Conservation (phyloP, 1,140 invertebrate species). For the Lucilia cuprina region DNA sequence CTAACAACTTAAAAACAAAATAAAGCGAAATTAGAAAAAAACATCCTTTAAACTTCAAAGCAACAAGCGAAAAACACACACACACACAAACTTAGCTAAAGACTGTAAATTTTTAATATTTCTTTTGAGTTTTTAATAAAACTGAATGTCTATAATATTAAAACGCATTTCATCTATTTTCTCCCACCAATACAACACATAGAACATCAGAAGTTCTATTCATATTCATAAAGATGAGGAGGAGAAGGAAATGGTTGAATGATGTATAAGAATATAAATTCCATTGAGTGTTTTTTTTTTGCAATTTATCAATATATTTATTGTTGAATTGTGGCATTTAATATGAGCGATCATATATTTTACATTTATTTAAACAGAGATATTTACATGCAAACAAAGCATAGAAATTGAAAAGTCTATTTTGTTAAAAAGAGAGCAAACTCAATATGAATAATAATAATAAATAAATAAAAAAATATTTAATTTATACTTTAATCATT, state of each 20-base stretch:
- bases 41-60: too few relatives aligned
- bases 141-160: too few relatives aligned
- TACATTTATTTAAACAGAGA: too few relatives aligned
- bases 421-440: background rate
- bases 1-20: too few relatives aligned
- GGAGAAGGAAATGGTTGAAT: too few relatives aligned
- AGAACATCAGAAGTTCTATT: background rate
- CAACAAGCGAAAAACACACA: too few relatives aligned
- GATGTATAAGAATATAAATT: background rate
- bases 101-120: too few relatives aligned
- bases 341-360: background rate
- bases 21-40: too few relatives aligned
- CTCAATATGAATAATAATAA: background rate
- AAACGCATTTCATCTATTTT: background rate
- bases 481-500: background rate
- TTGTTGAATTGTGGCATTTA: background rate
- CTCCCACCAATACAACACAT: background rate
- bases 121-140: too few relatives aligned
- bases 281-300: background rate
- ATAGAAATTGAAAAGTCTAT: background rate
- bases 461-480: background rate
- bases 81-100: too few relatives aligned
- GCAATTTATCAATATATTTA: background rate
- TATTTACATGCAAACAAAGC: background rate
- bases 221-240: background rate